phyloP scores from a whole-genome alignment of 2,113 vertebrate genomes.

The Oreochromis aureus region DNA sequence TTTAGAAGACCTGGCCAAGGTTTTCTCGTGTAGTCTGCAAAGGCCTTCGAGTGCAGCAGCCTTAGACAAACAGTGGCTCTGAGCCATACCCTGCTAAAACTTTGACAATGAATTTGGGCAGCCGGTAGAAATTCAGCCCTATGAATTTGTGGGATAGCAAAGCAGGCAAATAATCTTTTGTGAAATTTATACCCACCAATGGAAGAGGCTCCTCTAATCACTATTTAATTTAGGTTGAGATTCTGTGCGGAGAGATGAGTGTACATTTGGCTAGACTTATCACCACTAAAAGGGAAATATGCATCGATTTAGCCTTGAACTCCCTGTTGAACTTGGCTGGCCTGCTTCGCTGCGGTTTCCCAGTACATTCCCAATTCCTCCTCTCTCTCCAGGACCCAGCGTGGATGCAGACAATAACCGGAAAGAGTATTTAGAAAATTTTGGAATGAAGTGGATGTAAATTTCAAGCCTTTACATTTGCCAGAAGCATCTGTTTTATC shows the following conservation, averaged over 20 bases:
- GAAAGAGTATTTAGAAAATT: constrained; percentile 70
- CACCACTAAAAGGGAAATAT: constrained; percentile 67
- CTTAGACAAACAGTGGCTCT: constrained; percentile 62
- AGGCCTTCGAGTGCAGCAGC: constrained; percentile 49
- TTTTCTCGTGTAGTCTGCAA: constrained; percentile 47
- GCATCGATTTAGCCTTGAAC: constrained; percentile 71
- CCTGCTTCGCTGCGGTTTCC: constrained; percentile 59
- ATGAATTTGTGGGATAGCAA: constrained; percentile 41
- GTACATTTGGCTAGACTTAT: constrained; percentile 52
- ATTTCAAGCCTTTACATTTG: constrained; percentile 60
- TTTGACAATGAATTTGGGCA: constrained; percentile 44
- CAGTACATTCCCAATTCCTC: constrained; percentile 57
- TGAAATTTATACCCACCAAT: constrained; percentile 47
- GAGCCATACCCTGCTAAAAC: constrained; percentile 50
- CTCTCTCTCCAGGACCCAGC: constrained; percentile 45
- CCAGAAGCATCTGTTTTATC: constrained; percentile 74
- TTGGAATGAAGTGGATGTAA: constrained; percentile 70
- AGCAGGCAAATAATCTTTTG: constrained; percentile 47
- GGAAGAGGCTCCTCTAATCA: constrained; percentile 31
- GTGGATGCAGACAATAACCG: constrained; percentile 68
- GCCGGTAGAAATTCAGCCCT: constrained; percentile 18
- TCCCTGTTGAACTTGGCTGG: constrained; percentile 68
- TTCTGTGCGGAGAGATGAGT: constrained; percentile 29
- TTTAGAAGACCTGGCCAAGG: constrained; percentile 56
- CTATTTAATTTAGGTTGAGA: constrained; percentile 41